A percentile compares a stretch with the other conserved stretches of the same genome.
phyloP scores from a whole-genome alignment of 64 coral and sea anemone genomes.

The Catalaphyllia jardinei region DNA sequence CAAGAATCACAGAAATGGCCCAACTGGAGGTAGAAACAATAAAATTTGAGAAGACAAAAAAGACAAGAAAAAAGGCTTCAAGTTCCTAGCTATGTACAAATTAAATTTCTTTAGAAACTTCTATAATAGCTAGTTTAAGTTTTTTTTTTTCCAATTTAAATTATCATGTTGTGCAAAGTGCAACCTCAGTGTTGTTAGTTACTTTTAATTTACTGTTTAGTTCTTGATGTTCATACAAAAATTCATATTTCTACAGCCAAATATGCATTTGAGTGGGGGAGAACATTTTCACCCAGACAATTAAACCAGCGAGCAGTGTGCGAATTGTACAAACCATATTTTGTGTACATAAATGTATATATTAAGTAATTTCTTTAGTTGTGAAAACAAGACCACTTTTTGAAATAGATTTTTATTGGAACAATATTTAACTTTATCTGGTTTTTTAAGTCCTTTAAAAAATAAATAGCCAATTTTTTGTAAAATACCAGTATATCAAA shows the following conservation, averaged over 20 bases:
- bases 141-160: background rate
- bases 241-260: background rate
- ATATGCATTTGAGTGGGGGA: background rate
- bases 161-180: background rate
- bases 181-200: background rate
- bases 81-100: slow-evolving; percentile 38
- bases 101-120: background rate
- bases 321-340: no score
- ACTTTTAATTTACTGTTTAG: background rate
- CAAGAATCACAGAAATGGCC: slow-evolving; percentile 87
- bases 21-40: slow-evolving; percentile 90
- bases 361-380: no score
- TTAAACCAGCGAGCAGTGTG: no score
- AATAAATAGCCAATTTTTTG: no score
- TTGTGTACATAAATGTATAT: no score
- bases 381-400: no score
- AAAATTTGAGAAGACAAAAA: slow-evolving; percentile 88
- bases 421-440: no score
- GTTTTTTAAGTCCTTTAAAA: no score
- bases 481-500: no score
- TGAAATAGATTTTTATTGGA: no score
- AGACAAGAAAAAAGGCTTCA: slow-evolving; percentile 75
- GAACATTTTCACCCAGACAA: background rate
- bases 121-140: slow-evolving; percentile 12
- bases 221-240: background rate